phyloP scores from a whole-genome alignment of 2,797 vertebrate genomes.

The Pantherophis alleghaniensis region DNA sequence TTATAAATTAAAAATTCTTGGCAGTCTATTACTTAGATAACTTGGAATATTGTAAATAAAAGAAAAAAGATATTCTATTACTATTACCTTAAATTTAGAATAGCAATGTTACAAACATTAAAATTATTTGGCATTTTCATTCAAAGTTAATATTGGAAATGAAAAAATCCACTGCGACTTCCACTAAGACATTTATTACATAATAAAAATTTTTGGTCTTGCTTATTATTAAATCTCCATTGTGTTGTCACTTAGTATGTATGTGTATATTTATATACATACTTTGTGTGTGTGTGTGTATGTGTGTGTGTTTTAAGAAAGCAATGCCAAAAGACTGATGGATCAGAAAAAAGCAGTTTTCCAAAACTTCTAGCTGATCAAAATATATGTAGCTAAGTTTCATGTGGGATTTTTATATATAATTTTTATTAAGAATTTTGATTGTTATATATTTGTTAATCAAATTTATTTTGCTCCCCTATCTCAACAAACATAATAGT shows the following conservation, averaged over 20 bases:
- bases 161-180: background rate
- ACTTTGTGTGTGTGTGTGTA: background rate
- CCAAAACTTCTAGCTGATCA: slow-evolving; percentile 12
- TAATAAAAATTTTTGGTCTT: background rate
- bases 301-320: slow-evolving; percentile 10
- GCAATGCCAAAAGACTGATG: background rate
- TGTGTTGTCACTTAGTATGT: background rate
- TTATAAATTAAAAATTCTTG: background rate
- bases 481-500: background rate
- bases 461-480: background rate
- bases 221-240: background rate
- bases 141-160: background rate
- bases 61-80: background rate
- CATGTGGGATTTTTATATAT: background rate
- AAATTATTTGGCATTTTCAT: background rate
- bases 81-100: background rate
- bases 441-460: background rate
- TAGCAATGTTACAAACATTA: background rate
- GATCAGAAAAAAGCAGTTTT: background rate
- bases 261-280: background rate
- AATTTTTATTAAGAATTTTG: background rate
- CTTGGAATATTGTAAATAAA: background rate
- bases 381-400: slow-evolving; percentile 10
- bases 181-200: background rate
- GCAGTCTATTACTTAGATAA: background rate